Base-by-base conservation (phyloP, 2,797 vertebrate genomes). In the Epinephelus awoara region DNA sequence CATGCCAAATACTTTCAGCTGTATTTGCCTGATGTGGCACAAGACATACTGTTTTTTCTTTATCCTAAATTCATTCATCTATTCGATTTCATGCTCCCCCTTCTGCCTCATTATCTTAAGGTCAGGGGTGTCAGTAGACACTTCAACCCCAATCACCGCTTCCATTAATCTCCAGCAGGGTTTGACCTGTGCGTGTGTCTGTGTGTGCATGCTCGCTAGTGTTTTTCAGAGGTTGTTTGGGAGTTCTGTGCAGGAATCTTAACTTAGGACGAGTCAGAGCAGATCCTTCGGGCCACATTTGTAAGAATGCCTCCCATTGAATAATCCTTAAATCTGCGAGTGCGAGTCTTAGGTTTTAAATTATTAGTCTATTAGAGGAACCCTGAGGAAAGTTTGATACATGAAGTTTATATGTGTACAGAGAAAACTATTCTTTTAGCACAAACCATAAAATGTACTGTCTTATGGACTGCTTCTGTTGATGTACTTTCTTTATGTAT, bases 81-180 rank as follows among this genome's bases (percentile, higher is more conserved):
- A 56, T 75, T 82, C 34, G 62, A 23, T 81, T 75, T 34, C 57
- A 72, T 67, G 74, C 77, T 72, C 70, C 59, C 52, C 42, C 57
- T 52, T 72, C 75, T 58, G 59, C 67, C 76, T 92, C 87, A 91
- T 92, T 93, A 93, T 90, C 80, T 71, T 47, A 62, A 80, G 91
- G 93, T 95, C 90, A 92, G 54, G 67, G 25, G 87, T 91, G 91
- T 94, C 92, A 90, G 82, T 75, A 90, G 87, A 91, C 89, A 90
- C 90, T 92, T 94, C 93, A 91, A 71, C 57, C 87, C 82, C 72
- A 90, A 93, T 94, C 87, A 93, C 74, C 85, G 78, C 81, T 68
- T 86, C 77, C 88, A 92, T 93, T 94, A 86, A 92, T 93, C 93
- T 90, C 75, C 77, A 65, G 83, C 80, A 76, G 78, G 59, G 62